Evolutionary conservation across 92 coral and sea anemone genomes (phyloP).

Genomic region (Zoanthus solanderi): DNA sequence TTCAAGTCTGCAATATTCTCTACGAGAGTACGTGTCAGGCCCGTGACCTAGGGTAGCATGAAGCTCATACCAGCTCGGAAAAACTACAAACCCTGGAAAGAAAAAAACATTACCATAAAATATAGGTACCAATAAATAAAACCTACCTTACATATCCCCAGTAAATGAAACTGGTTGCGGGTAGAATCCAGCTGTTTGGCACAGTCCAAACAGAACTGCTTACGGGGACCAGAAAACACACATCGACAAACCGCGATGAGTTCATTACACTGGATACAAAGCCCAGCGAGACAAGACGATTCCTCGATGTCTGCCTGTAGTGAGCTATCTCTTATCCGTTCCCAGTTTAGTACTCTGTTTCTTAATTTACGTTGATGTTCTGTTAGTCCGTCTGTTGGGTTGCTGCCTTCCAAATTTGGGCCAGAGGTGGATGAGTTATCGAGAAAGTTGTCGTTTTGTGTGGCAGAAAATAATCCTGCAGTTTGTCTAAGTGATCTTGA

Average conservation of each 20-base stretch:
- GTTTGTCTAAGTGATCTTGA: constrained; percentile 10
- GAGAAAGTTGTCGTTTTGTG: neutral
- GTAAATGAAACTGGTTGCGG: constrained; percentile 2
- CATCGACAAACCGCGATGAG: neutral
- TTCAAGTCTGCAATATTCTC: too few species aligned
- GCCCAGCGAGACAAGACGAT: neutral
- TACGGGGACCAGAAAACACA: neutral
- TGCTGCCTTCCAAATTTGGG: neutral
- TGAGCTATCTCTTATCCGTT: neutral
- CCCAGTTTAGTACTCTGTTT: neutral
- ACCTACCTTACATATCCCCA: too few species aligned
- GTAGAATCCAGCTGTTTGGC: constrained; percentile 27
- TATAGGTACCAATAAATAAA: neutral
- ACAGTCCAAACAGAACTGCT: constrained; percentile 31
- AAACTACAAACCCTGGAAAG: too few species aligned
- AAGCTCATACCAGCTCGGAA: too few species aligned
- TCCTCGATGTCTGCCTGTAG: neutral
- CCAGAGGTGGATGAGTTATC: neutral
- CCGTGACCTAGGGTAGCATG: too few species aligned
- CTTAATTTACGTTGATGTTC: neutral
- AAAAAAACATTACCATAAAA: neutral
- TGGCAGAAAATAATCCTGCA: neutral
- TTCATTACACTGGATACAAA: neutral
- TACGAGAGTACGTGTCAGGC: too few species aligned
- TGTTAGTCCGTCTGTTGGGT: neutral